Evolutionary conservation across 2,113 vertebrate genomes (phyloP).

Genomic region (Spheniscus mendiculus): DNA sequence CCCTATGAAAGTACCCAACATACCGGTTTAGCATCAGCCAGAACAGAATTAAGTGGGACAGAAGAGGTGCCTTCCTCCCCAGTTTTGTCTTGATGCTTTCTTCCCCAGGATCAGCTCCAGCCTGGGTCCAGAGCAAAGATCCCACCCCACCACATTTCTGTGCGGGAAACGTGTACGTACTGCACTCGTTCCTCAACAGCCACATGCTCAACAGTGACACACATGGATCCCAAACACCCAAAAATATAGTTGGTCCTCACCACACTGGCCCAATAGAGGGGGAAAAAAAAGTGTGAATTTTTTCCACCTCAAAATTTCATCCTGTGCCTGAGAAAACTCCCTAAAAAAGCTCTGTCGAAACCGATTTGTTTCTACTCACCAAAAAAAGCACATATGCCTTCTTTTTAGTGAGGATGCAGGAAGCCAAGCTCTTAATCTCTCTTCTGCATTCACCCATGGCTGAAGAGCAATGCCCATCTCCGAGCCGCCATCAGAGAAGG

Average conservation of each 20-base stretch:
- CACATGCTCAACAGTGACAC: conserved; percentile 9
- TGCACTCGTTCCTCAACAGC: conserved; percentile 12
- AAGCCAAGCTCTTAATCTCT: not conserved
- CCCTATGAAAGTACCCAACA: not conserved
- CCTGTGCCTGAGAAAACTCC: conserved; percentile 68
- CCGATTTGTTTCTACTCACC: conserved; percentile 24
- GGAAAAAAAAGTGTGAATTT: not conserved
- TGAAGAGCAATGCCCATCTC: not conserved
- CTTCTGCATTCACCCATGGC: not conserved
- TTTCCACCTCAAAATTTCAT: conserved; percentile 59
- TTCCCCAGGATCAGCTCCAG: not conserved
- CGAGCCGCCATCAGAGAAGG: accelerated
- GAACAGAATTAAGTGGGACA: not conserved
- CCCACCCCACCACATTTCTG: not conserved
- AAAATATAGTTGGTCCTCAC: conserved; percentile 48
- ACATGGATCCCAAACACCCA: conserved; percentile 13
- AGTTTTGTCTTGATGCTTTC: not conserved
- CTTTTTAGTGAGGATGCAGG: conserved; percentile 36
- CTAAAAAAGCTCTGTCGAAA: conserved; percentile 54
- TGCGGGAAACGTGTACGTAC: not conserved
- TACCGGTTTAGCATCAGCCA: not conserved
- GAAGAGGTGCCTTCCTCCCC: not conserved
- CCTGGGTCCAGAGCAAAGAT: not conserved
- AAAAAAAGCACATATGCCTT: conserved; percentile 49
- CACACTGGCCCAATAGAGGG: conserved; percentile 11